Conservation (phyloP, 2,113 vertebrate species). For the Pyrgilauda ruficollis region DNA sequence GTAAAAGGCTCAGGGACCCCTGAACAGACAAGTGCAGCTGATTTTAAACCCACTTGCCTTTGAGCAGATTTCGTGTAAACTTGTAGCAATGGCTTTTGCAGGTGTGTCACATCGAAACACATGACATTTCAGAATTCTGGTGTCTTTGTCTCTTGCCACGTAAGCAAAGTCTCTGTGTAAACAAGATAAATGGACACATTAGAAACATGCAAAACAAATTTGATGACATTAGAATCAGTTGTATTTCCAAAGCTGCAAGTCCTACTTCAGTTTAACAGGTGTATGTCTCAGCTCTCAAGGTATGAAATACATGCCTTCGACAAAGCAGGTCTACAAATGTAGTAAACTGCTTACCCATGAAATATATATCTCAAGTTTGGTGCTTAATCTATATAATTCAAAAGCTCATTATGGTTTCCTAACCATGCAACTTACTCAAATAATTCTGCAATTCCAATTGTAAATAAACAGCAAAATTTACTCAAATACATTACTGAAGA, state of each 20-base stretch:
- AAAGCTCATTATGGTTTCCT: neutral
- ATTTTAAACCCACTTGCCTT: constrained; percentile 78
- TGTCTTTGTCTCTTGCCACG: constrained; percentile 95
- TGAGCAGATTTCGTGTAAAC: constrained; percentile 97
- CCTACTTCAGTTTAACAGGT: neutral
- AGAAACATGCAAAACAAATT: neutral
- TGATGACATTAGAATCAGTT: neutral
- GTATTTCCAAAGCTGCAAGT: neutral
- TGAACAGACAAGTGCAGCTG: neutral
- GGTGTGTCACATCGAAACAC: constrained; percentile 99
- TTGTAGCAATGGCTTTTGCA: constrained; percentile 98
- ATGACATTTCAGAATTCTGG: constrained; percentile 98
- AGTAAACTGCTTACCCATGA: neutral
- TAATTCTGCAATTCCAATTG: neutral
- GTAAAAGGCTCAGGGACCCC: neutral
- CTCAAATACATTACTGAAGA: neutral
- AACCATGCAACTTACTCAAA: neutral
- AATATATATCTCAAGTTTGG: neutral
- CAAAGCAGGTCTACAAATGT: neutral
- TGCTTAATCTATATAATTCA: neutral
- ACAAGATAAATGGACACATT: neutral
- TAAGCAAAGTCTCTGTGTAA: constrained; percentile 93
- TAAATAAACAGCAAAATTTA: neutral
- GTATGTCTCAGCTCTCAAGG: neutral
- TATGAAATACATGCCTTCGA: neutral